phyloP scores from a whole-genome alignment of 2,113 vertebrate genomes.

The Nothoprocta pentlandii region DNA sequence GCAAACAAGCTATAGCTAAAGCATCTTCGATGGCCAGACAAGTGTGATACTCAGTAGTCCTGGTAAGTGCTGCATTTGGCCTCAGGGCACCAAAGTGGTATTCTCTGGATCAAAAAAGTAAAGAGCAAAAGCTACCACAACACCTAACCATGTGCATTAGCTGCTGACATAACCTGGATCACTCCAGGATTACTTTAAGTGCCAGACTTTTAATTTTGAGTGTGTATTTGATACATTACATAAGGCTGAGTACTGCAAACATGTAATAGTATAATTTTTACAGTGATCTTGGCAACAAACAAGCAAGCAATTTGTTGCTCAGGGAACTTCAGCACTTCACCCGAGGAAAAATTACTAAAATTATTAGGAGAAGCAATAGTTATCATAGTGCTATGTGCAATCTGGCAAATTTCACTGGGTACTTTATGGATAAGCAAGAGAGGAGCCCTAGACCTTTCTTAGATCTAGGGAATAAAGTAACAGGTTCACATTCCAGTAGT shows the following conservation, averaged over 20 bases:
- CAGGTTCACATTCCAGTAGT: no score
- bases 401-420: not conserved
- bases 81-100: not conserved
- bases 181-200: not conserved
- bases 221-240: not conserved
- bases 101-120: not conserved
- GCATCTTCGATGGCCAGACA: not conserved
- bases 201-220: not conserved
- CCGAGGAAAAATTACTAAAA: not conserved
- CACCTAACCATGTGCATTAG: not conserved
- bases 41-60: not conserved
- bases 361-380: not conserved
- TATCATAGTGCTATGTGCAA: not conserved
- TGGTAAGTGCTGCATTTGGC: not conserved
- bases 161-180: not conserved
- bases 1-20: not conserved
- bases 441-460: not conserved
- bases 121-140: not conserved
- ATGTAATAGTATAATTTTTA: not conserved
- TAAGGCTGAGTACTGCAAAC: not conserved
- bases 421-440: not conserved
- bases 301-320: not conserved
- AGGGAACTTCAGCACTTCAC: not conserved
- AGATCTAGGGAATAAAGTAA: no score
- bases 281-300: not conserved